phyloP scores from a whole-genome alignment of 2,888 invertebrate species.

The Sinelater perroti region DNA sequence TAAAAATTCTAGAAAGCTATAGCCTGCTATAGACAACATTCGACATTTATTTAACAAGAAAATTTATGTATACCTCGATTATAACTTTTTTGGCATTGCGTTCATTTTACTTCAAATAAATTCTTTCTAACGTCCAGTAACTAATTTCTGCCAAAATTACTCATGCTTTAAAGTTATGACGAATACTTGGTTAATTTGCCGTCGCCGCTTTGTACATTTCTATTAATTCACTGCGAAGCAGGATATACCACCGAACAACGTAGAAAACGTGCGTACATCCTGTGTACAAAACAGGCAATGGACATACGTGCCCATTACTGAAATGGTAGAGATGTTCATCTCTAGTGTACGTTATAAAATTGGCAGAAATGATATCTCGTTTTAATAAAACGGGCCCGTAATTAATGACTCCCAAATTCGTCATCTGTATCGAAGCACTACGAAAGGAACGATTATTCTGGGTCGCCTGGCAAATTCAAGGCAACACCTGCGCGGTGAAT shows the following conservation, averaged over 20 bases:
- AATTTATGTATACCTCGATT: no score
- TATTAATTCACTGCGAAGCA: background rate
- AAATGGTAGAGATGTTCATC: no score
- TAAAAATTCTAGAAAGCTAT: no score
- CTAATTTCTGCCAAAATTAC: background rate
- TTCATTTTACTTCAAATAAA: background rate
- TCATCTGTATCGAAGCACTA: background rate
- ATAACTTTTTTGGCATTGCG: background rate
- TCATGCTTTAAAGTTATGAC: background rate
- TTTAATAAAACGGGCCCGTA: no score
- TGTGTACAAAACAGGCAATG: no score
- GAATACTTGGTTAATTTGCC: background rate
- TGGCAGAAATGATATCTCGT: no score
- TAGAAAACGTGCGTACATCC: no score
- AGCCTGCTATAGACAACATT: no score
- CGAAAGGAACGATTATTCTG: conserved; percentile 7
- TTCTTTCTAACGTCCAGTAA: background rate
- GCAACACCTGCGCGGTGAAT: conserved; percentile 1
- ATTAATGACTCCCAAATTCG: background rate
- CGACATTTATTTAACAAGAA: no score
- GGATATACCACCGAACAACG: no score
- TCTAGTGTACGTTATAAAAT: no score
- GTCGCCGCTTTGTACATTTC: background rate
- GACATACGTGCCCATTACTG: no score
- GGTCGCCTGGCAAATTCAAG: conserved; percentile 9